Base-by-base conservation (phyloP, 2,113 vertebrate genomes). In the Dromiciops gliroides region DNA sequence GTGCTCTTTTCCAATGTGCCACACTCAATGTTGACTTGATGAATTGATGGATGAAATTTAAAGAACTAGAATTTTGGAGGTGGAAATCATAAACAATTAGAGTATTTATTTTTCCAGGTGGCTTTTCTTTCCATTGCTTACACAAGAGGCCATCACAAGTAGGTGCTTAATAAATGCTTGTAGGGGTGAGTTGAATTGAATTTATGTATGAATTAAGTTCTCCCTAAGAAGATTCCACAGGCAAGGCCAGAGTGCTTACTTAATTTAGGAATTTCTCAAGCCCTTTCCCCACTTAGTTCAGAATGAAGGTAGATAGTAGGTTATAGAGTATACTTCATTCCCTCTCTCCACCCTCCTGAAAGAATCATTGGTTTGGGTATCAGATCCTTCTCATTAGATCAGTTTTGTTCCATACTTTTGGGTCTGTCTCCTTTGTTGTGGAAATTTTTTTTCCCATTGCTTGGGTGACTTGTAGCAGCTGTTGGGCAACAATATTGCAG, bases 401-500 rank as follows among this genome's bases (percentile, higher is more conserved):
- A 14, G 67, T 22, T 16, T 1, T 16, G 3, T 19, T 89, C 91
- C 12, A 0, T 24, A 22, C 75, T 95, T 67, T 56, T 48, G 49
- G 1, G 2, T 44, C 90, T 94, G 22, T 31, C 53, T 75, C 28
- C 8, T 0, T 28, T 60, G 31, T 8, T 7, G 89, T n/a, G 0
- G 26, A 0, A 14, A 37, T 25, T 53, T 31, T 44, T 89, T 37
- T 96, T 96, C 97, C 94, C 98, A 92, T 89, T 92, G 0, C 50
- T 6, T 47, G 3, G 49, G 92, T 8, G 95, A 48, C 67, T 51
- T 53, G 22, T 51, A 51, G 75, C 93, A 23, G 83, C 6, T 1
- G 1, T 4, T 83, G 75, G 23, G 97, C 95, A 95, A 96, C 97
- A 2, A 44, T 49, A 93, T 95, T 95, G 91, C 24, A 2, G 88